phyloP scores from a whole-genome alignment of 2,888 invertebrate species.

The Amphipyra tragopoginis region DNA sequence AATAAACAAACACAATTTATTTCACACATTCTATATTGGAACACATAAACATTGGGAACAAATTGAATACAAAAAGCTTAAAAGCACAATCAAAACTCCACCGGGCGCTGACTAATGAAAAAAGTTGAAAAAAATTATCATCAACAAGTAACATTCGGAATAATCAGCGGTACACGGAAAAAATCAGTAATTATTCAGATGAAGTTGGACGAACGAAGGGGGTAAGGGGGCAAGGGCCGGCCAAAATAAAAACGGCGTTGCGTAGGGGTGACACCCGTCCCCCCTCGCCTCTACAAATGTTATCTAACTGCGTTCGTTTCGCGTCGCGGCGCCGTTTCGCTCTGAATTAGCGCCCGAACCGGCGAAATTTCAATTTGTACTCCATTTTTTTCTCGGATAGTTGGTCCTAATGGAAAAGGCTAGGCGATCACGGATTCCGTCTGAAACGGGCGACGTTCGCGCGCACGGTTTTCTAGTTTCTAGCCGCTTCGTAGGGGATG shows the following conservation, averaged over 20 bases:
- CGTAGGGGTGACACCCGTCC: conserved; percentile 88
- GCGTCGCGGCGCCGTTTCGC: conserved; percentile 82
- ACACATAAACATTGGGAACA: conserved; percentile 56
- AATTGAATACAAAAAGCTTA: conserved; percentile 67
- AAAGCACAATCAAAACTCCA: conserved; percentile 70
- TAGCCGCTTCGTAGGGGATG: conserved; percentile 32
- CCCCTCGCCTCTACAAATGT: conserved; percentile 87
- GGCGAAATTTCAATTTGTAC: conserved; percentile 87
- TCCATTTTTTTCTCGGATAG: conserved; percentile 85
- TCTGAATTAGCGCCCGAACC: conserved; percentile 85
- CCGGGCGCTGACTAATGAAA: conserved; percentile 80
- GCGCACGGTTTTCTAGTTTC: conserved; percentile 27
- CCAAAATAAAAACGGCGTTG: conserved; percentile 90
- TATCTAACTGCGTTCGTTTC: conserved; percentile 89
- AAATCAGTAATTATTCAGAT: conserved; percentile 90
- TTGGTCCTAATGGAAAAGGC: conserved; percentile 81
- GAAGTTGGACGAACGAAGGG: conserved; percentile 89
- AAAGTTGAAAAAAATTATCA: conserved; percentile 85
- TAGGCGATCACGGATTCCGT: conserved; percentile 72
- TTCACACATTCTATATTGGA: conserved; percentile 53
- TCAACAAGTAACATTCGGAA: conserved; percentile 90
- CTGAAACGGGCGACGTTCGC: conserved; percentile 54
- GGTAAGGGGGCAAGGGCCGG: conserved; percentile 88
- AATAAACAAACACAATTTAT: conserved; percentile 50
- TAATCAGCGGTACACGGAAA: conserved; percentile 90